Conservation (phyloP, 2,888 invertebrate genomes). For the Metopia argyrocephala region DNA sequence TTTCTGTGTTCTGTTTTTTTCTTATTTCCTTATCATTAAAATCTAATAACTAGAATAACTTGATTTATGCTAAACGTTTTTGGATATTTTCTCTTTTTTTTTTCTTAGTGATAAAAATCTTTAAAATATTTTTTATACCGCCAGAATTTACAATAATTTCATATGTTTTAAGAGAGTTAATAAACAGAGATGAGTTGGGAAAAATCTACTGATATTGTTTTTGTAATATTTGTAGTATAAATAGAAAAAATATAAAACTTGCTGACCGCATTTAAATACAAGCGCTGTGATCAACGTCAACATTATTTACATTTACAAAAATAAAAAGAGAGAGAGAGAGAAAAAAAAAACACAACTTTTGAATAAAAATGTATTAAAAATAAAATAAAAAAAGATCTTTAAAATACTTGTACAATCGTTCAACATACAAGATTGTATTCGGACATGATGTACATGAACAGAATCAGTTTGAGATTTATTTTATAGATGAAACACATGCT, state of each 20-base stretch:
- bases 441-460: not conserved
- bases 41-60: slow-evolving; percentile 43
- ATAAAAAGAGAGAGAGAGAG: slow-evolving; percentile 14
- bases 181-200: slow-evolving; percentile 46
- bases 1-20: too few species aligned
- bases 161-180: not conserved
- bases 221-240: slow-evolving; percentile 21
- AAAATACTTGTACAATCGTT: slow-evolving; percentile 9
- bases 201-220: slow-evolving; percentile 16
- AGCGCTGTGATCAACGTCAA: slow-evolving; percentile 60
- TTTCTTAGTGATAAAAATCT: slow-evolving; percentile 41
- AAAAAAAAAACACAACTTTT: not conserved
- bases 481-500: not conserved
- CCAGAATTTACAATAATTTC: slow-evolving; percentile 8
- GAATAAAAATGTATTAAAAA: not conserved
- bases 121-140: slow-evolving; percentile 12
- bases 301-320: slow-evolving; percentile 51
- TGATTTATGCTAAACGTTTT: slow-evolving; percentile 27
- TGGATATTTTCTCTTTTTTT: not conserved
- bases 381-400: too few species aligned
- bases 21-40: slow-evolving; percentile 6
- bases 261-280: slow-evolving; percentile 68
- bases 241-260: slow-evolving; percentile 62
- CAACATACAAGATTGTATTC: slow-evolving; percentile 30
- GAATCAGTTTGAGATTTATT: not conserved